Conservation (phyloP, 2,113 vertebrate species). For the Saccopteryx bilineata region DNA sequence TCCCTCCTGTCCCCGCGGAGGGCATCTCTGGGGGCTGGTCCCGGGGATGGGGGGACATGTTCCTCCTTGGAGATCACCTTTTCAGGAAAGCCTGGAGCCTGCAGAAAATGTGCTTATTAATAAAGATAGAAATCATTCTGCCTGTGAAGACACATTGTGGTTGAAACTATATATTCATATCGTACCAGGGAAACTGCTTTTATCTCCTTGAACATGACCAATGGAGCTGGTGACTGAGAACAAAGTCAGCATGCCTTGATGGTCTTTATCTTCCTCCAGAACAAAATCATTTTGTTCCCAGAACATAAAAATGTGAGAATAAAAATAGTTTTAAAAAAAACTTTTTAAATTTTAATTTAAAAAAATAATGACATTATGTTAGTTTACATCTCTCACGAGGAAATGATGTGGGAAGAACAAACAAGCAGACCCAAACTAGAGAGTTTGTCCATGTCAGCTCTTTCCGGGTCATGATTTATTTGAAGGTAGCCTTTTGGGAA, state of each 20-base stretch:
- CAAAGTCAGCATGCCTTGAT: background rate
- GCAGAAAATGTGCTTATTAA: background rate
- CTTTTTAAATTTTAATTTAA: background rate
- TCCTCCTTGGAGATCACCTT: background rate
- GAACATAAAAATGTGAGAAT: background rate
- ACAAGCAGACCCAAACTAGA: background rate
- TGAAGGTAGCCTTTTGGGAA: background rate
- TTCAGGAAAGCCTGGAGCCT: background rate
- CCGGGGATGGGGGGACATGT: background rate
- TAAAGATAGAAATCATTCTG: background rate
- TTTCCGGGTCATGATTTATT: background rate
- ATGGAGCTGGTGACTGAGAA: background rate
- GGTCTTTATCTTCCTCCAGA: background rate
- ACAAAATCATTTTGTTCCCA: background rate
- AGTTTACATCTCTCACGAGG: background rate
- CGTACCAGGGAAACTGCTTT: background rate
- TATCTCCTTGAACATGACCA: background rate
- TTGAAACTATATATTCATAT: background rate
- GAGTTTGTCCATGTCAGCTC: too few relatives aligned
- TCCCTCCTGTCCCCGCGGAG: too few relatives aligned
- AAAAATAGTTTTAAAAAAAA: background rate
- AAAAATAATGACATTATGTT: too few relatives aligned
- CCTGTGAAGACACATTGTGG: background rate
- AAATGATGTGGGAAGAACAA: background rate
- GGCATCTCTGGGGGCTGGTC: background rate